phyloP scores from a whole-genome alignment of 2,888 invertebrate species.

The Heliconius hortense region DNA sequence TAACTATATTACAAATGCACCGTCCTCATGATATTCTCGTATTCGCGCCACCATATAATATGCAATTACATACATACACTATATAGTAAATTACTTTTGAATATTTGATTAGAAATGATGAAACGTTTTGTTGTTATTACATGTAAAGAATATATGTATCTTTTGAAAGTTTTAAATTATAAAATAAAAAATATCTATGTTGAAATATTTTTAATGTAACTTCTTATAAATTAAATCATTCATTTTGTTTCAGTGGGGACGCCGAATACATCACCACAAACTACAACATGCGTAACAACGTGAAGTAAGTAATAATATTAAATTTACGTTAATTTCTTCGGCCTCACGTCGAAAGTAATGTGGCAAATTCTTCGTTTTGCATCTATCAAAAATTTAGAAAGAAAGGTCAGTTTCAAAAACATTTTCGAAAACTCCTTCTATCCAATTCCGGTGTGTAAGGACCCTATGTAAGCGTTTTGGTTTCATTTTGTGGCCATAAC shows the following conservation, averaged over 20 bases:
- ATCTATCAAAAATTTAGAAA: too few species aligned
- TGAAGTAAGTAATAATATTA: constrained; percentile 69
- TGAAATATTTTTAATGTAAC: too few species aligned
- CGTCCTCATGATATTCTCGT: not conserved
- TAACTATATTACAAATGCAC: constrained; percentile 23
- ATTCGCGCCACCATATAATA: not conserved
- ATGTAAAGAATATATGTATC: not conserved
- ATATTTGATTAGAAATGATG: constrained; percentile 1
- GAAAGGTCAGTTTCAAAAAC: too few species aligned
- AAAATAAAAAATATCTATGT: not conserved
- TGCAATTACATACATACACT: not conserved
- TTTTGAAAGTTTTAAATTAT: not conserved
- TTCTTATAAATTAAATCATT: not conserved
- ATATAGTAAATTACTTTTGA: constrained; percentile 1
- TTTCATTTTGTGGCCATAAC: not conserved
- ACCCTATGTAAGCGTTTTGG: not conserved
- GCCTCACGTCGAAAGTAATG: too few species aligned
- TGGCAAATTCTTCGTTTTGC: too few species aligned
- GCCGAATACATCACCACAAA: constrained; percentile 69
- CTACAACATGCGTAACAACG: constrained; percentile 74
- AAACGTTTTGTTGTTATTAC: not conserved
- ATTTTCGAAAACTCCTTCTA: too few species aligned
- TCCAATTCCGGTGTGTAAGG: too few species aligned
- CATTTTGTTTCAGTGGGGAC: constrained; percentile 68
- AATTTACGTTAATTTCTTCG: not conserved